phyloP scores from a whole-genome alignment of 2,113 vertebrate genomes.

The Ursus arctos region DNA sequence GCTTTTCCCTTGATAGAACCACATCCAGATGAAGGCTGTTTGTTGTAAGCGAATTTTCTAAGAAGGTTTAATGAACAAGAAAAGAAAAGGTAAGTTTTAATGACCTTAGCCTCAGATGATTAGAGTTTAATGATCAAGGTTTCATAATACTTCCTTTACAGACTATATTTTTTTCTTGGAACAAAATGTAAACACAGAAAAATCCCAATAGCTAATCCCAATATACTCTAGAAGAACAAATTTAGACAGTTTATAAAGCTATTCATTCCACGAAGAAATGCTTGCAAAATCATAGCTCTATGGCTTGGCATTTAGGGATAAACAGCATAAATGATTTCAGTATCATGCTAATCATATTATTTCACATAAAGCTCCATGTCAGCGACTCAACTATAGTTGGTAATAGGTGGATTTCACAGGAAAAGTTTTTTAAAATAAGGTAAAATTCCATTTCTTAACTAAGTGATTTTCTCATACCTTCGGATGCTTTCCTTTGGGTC shows the following conservation, averaged over 20 bases:
- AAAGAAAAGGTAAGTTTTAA: slow-evolving; percentile 12
- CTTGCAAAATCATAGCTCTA: neutral
- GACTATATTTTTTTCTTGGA: neutral
- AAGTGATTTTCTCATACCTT: slow-evolving; percentile 78
- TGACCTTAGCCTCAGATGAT: neutral
- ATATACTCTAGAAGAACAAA: neutral
- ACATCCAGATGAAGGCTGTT: neutral
- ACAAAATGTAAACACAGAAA: neutral
- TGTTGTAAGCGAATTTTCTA: slow-evolving; percentile 36
- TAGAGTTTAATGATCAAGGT: neutral
- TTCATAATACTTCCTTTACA: neutral
- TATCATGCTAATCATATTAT: neutral
- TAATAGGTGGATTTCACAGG: neutral
- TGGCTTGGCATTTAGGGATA: neutral
- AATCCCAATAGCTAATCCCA: neutral
- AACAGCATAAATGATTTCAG: neutral
- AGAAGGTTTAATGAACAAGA: slow-evolving; percentile 63
- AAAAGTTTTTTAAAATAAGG: neutral
- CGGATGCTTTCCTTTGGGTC: slow-evolving; percentile 60
- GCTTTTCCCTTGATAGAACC: neutral
- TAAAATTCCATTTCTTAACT: slow-evolving; percentile 12
- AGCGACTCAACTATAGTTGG: neutral
- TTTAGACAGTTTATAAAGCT: slow-evolving; percentile 19
- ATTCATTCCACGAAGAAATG: neutral
- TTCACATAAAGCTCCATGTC: neutral